Evolutionary conservation across 2,113 vertebrate genomes (phyloP), one percentile per base, ranked within the genome.

Genomic region (Sylvia atricapilla): DNA sequence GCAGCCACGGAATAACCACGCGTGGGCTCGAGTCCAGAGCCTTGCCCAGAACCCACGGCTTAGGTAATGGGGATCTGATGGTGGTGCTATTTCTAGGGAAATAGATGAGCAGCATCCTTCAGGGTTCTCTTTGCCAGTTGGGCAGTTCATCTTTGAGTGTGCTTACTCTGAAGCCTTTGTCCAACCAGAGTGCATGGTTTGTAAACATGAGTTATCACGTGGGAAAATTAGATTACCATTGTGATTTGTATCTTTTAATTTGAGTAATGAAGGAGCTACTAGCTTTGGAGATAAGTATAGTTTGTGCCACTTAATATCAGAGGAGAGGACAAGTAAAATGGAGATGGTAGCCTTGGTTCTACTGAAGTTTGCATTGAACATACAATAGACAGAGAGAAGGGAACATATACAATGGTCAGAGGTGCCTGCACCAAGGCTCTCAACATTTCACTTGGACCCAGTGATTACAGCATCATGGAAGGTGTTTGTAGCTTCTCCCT

Each of bases 21-120:
- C 99, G 0, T 99, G 99, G 99, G 98, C 99, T 73, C 98, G 99
- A 2, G 99, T 99, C 46, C 99, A 99, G 98, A 99, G 98, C 89
- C 98, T 99, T 25, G 99, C 99, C 50, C 99, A 99, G 97, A 99
- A 99, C 94, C 99, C 99, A 33, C 98, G 99, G n/a, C 99, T 99
- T 90, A 99, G 99, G 99, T 99, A 95, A 94, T 4, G 7, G 30
- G 25, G 33, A 67, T 9, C 59, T 75, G 46, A 24, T 55, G 15
- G 10, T 62, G 12, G 23, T 75, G 20, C 69, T 37, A 37, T 37
- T 37, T 37, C 37, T 1, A 82, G 55, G 15, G 22, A 84, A 30
- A 52, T 15, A 15, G 1, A 49, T 17, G 16, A 85, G 50, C 67
- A 88, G 39, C 33, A 14, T 67, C 81, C 9, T 82, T 58, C n/a